Conservation (phyloP, 2,888 invertebrate species). For the Romanomermis culicivorax region DNA sequence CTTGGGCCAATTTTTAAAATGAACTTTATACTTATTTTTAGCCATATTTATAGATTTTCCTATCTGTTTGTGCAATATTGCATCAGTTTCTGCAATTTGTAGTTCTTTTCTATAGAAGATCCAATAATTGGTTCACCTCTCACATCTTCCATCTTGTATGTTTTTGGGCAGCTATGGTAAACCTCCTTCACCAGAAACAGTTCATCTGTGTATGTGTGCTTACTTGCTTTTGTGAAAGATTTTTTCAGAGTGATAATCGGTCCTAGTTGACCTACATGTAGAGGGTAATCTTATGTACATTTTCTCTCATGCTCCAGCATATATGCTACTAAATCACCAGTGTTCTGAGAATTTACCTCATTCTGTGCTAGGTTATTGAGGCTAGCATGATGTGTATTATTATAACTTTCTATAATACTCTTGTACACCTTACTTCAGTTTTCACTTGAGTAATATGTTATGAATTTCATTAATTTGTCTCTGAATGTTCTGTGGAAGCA, state of each 20-base stretch:
- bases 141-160: background rate
- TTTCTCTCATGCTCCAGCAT: background rate
- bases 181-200: background rate
- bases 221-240: background rate
- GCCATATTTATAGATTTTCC: background rate
- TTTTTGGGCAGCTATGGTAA: background rate
- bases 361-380: background rate
- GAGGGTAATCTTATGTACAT: background rate
- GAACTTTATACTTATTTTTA: background rate
- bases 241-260: background rate
- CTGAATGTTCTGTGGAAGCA: background rate
- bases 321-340: background rate
- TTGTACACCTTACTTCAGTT: background rate
- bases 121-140: background rate
- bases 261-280: background rate
- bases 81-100: background rate
- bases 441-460: background rate
- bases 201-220: background rate
- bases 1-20: background rate
- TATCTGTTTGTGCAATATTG: background rate
- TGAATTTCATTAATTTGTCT: background rate
- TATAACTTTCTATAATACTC: background rate
- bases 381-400: background rate
- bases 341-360: background rate
- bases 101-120: background rate